These are phyloP conservation scores for Tipula confusa DNA, from an alignment of 2,888 invertebrate genomes.

Conservation along the genomic window DNA sequence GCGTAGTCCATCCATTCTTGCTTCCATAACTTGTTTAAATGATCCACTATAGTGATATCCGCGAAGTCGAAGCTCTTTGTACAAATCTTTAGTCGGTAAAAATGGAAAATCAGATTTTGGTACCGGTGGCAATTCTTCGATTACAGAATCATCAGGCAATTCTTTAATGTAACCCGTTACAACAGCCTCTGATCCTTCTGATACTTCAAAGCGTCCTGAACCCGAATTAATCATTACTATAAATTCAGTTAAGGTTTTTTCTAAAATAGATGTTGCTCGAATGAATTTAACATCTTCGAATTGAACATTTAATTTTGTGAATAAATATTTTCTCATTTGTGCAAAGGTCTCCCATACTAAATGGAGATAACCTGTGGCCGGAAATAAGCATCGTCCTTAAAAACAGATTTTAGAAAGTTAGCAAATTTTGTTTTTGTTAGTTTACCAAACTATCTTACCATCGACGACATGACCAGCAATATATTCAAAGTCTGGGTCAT, in stretches of 20 bases:
- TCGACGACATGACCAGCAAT: slow-evolving; percentile 79
- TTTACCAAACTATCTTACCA: slow-evolving; percentile 52
- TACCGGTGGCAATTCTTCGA: slow-evolving; percentile 36
- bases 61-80: slow-evolving; percentile 64
- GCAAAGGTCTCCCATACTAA: slow-evolving; percentile 76
- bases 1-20: slow-evolving; percentile 45
- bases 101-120: slow-evolving; percentile 41
- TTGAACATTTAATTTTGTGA: slow-evolving; percentile 40
- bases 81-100: slow-evolving; percentile 61
- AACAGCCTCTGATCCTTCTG: slow-evolving; percentile 64
- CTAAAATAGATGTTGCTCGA: slow-evolving; percentile 74
- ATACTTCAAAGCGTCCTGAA: slow-evolving; percentile 58
- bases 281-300: slow-evolving; percentile 82
- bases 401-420: not conserved
- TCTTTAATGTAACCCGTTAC: slow-evolving; percentile 65
- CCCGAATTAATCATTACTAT: slow-evolving; percentile 58
- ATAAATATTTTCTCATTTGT: slow-evolving; percentile 52
- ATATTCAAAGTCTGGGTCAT: slow-evolving; percentile 65
- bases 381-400: slow-evolving; percentile 48
- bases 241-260: slow-evolving; percentile 54
- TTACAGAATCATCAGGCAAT: slow-evolving; percentile 48
- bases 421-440: too few relatives aligned
- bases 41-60: slow-evolving; percentile 59
- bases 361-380: slow-evolving; percentile 78
- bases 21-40: slow-evolving; percentile 43